These are phyloP conservation scores for Myopa tessellatipennis DNA, from an alignment of 2,888 invertebrate species.

Conservation along the genomic window DNA sequence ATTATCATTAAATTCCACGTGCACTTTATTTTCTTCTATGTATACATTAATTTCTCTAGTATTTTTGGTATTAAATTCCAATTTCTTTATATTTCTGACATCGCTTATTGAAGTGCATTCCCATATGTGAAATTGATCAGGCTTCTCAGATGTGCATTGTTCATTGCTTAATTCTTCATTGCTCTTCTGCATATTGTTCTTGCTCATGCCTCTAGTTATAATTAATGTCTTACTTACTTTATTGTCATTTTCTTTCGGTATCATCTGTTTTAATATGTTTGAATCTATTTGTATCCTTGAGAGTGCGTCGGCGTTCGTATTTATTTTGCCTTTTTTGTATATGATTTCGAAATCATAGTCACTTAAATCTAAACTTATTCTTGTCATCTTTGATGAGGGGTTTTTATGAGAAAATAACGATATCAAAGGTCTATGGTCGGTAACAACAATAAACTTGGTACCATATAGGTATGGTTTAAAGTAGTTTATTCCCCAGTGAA, in stretches of 20 bases:
- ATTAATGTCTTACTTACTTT: not conserved
- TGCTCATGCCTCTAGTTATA: not conserved
- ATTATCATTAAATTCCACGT: not conserved
- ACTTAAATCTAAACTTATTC: not conserved
- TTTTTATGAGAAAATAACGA: slow-evolving; percentile 14
- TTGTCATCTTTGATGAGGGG: not conserved
- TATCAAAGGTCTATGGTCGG: slow-evolving; percentile 13
- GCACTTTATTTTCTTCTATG: not conserved
- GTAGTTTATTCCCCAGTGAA: not conserved
- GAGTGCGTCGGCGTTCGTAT: not conserved
- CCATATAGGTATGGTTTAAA: not conserved
- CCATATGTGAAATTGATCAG: slow-evolving; percentile 4
- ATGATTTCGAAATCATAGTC: slow-evolving; percentile 19
- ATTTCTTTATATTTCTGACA: not conserved
- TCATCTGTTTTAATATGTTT: not conserved
- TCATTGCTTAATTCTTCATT: not conserved
- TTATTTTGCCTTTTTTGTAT: slow-evolving; percentile 1
- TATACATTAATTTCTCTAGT: not conserved
- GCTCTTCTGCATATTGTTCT: not conserved
- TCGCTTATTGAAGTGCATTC: not conserved
- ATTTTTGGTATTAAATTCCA: not conserved
- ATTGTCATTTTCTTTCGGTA: not conserved
- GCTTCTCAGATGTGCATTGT: not conserved
- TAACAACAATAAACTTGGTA: not conserved
- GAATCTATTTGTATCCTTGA: slow-evolving; percentile 16